These are phyloP conservation scores for Spheniscus humboldti DNA, from an alignment of 2,797 vertebrate species.

Conservation along the genomic window DNA sequence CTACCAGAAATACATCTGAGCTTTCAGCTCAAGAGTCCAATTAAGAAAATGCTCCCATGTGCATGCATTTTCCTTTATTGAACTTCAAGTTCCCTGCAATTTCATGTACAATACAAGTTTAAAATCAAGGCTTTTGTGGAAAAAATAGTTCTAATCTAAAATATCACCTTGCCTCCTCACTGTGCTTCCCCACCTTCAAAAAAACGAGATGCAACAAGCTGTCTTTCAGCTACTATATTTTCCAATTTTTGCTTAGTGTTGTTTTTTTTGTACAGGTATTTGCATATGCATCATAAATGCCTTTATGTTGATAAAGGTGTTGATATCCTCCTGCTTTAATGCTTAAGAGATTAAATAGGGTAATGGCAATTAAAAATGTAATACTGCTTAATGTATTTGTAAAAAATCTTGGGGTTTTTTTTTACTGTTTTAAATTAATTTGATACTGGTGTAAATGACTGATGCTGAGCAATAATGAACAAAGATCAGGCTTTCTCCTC, in stretches of 20 bases:
- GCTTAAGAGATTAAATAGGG: background rate
- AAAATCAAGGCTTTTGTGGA: background rate
- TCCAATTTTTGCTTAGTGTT: background rate
- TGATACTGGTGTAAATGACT: background rate
- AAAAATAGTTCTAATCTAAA: background rate
- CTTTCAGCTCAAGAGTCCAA: constrained; percentile 34
- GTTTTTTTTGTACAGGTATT: background rate
- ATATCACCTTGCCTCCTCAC: background rate
- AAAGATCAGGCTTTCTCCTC: background rate
- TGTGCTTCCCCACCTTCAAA: background rate
- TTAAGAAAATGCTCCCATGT: constrained; percentile 51
- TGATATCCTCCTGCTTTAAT: background rate
- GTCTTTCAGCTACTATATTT: background rate
- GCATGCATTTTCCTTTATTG: constrained; percentile 32
- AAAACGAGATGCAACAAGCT: background rate
- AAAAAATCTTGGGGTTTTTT: background rate
- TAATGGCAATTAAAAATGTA: background rate
- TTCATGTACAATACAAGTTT: background rate
- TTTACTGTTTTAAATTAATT: background rate
- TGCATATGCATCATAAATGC: background rate
- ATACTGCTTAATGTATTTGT: background rate
- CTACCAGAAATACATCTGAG: constrained; percentile 27
- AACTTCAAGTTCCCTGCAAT: constrained; percentile 13
- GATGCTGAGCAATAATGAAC: background rate
- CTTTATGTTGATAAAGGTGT: background rate